Conservation (phyloP, 2,888 invertebrate genomes). For the Drosophila tripunctata region DNA sequence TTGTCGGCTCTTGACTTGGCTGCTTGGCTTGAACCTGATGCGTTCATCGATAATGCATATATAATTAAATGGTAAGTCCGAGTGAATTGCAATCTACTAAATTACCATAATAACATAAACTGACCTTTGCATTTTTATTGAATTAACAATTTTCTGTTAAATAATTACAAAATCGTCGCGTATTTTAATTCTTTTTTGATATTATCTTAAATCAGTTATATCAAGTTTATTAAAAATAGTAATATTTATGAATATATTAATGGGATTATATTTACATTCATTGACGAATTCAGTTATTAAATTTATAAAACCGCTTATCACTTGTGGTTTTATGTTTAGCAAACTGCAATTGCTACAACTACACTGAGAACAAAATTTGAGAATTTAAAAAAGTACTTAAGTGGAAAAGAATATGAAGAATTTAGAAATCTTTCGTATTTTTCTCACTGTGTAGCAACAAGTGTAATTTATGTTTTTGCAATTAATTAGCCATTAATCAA, state of each 20-base stretch:
- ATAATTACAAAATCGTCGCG: neutral
- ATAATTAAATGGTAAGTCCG: conserved; percentile 50
- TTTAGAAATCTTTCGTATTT: too few species aligned
- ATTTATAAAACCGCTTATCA: neutral
- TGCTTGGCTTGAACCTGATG: conserved; percentile 12
- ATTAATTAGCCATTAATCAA: neutral
- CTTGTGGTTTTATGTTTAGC: neutral
- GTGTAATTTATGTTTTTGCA: neutral
- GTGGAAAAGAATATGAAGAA: too few species aligned
- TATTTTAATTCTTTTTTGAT: neutral
- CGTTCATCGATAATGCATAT: conserved; percentile 15
- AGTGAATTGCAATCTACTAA: neutral
- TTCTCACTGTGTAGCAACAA: neutral
- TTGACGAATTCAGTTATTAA: neutral
- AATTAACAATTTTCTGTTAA: neutral
- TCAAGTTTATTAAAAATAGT: neutral
- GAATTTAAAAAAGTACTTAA: neutral
- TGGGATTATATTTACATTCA: neutral
- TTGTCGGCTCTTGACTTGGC: conserved; percentile 55
- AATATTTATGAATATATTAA: neutral
- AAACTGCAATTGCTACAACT: neutral
- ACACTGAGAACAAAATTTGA: neutral
- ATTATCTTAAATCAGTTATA: neutral
- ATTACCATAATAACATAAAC: neutral
- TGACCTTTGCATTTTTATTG: neutral